These are phyloP conservation scores for Pedicia rivosa DNA, from an alignment of 2,888 invertebrate species.

Conservation along the genomic window DNA sequence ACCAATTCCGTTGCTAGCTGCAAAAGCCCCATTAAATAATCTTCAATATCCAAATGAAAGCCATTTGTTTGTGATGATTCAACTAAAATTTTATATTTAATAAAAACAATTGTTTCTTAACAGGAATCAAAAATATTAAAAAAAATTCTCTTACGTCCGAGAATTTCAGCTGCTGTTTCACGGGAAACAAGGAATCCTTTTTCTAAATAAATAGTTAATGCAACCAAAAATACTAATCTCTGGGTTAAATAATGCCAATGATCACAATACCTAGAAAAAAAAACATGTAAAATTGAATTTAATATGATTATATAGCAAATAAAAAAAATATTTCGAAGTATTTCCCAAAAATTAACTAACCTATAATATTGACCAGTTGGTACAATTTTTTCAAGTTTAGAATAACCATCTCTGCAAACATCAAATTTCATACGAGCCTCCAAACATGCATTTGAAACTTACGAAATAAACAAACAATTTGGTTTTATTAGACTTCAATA, in stretches of 20 bases:
- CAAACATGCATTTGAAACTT: constrained; percentile 45
- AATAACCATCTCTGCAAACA: constrained; percentile 45
- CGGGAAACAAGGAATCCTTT: constrained; percentile 55
- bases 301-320: background rate
- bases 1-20: constrained; percentile 74
- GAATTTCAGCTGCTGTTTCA: constrained; percentile 55
- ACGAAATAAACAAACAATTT: constrained; percentile 9
- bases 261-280: constrained; percentile 49
- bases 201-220: constrained; percentile 67
- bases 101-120: constrained; percentile 9
- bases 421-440: constrained; percentile 49
- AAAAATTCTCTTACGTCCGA: constrained; percentile 47
- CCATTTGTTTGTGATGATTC: constrained; percentile 47
- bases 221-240: constrained; percentile 57
- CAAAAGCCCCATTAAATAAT: constrained; percentile 72
- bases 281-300: background rate
- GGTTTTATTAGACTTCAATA: background rate
- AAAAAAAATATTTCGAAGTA: background rate
- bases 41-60: constrained; percentile 82
- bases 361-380: constrained; percentile 69
- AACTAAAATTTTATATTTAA: too few species aligned
- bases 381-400: constrained; percentile 44
- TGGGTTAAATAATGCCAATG: constrained; percentile 78
- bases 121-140: constrained; percentile 3
- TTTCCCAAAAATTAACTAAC: too few species aligned